Evolutionary conservation across 1,140 invertebrate species (phyloP).

Genomic region (Dinoponera quadriceps): DNA sequence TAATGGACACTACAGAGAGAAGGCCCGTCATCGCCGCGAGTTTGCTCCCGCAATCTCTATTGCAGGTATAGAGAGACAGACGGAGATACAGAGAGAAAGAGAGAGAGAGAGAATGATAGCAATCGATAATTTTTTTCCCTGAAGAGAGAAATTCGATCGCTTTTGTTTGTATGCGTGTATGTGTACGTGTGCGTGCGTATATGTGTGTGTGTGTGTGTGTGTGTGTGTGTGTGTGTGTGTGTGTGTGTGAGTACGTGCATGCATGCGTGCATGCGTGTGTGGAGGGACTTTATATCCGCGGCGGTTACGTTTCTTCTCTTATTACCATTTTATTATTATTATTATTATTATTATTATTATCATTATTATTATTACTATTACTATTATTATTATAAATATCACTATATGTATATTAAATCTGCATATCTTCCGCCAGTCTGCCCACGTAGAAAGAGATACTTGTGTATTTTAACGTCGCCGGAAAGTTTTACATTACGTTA

Average conservation of each 20-base stretch:
- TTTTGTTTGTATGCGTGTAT: no score
- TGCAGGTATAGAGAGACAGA: not conserved
- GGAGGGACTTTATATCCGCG: constrained; percentile 12
- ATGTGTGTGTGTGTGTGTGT: no score
- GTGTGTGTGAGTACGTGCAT: no score
- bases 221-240: no score
- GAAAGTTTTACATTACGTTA: constrained; percentile 66
- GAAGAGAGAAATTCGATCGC: no score
- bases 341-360: no score
- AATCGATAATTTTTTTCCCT: no score
- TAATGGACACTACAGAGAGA: constrained; percentile 24
- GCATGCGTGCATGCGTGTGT: no score
- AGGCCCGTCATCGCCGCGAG: not conserved
- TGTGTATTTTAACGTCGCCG: constrained; percentile 53
- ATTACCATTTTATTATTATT: constrained; percentile 39
- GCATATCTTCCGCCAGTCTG: constrained; percentile 68
- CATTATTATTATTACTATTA: constrained; percentile 44
- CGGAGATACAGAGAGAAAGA: no score
- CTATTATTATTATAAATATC: constrained; percentile 61
- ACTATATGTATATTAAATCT: constrained; percentile 67
- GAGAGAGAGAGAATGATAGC: not conserved
- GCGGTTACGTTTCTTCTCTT: constrained; percentile 4
- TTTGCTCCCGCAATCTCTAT: not conserved
- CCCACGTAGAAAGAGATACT: constrained; percentile 46
- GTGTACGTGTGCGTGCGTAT: no score